Evolutionary conservation across 1,140 invertebrate genomes (phyloP).

Genomic region (Drosophila saltans): DNA sequence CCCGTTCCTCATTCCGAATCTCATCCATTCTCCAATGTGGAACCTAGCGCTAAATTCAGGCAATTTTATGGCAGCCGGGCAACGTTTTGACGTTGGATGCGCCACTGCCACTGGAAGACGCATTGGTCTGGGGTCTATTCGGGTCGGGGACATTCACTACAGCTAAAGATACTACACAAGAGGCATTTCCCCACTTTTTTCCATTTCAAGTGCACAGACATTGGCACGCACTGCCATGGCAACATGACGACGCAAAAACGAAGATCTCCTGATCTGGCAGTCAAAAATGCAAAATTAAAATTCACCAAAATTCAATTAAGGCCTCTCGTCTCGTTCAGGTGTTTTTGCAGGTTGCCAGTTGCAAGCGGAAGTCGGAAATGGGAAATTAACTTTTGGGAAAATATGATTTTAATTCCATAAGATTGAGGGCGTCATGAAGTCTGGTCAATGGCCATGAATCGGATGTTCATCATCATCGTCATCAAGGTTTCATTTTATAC

Average conservation of each 20-base stretch:
- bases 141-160: constrained; percentile 36
- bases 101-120: constrained; percentile 63
- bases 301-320: constrained; percentile 71
- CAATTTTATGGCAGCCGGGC: constrained; percentile 73
- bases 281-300: constrained; percentile 19
- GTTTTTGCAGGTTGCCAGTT: constrained; percentile 14
- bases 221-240: constrained; percentile 42
- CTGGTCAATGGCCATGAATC: constrained; percentile 50
- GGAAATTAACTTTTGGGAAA: constrained; percentile 67
- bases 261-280: constrained; percentile 31
- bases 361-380: constrained; percentile 59
- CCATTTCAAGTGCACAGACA: constrained; percentile 67
- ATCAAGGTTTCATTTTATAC: neutral
- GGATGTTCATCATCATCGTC: constrained; percentile 9
- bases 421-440: constrained; percentile 50
- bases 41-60: constrained; percentile 78
- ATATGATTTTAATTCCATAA: constrained; percentile 48
- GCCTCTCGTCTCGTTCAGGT: constrained; percentile 45
- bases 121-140: constrained; percentile 53
- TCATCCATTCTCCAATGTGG: constrained; percentile 15
- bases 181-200: constrained; percentile 20
- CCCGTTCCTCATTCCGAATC: neutral
- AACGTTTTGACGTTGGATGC: constrained; percentile 69
- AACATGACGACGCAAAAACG: constrained; percentile 1
- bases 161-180: constrained; percentile 15